Evolutionary conservation across 2,113 vertebrate species (phyloP).

Genomic region (Etia nguti): DNA sequence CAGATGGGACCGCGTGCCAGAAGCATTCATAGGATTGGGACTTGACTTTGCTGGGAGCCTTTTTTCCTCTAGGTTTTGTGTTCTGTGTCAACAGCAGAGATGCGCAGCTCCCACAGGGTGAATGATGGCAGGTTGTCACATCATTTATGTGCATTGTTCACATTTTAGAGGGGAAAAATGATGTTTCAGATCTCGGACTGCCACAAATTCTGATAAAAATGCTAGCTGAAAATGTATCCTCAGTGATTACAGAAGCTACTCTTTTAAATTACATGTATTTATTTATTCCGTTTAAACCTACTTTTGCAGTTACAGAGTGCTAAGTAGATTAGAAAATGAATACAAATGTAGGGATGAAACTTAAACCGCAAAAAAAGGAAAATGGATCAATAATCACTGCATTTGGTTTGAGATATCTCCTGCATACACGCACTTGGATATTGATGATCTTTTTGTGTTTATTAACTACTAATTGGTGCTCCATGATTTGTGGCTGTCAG

Average conservation of each 20-base stretch:
- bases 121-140: conserved; percentile 13
- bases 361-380: background rate
- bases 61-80: background rate
- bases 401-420: background rate
- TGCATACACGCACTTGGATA: background rate
- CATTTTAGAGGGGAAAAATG: background rate
- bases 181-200: background rate
- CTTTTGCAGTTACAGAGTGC: background rate
- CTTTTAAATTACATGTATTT: background rate
- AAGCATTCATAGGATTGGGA: background rate
- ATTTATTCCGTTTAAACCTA: background rate
- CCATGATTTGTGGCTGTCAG: conserved; percentile 41
- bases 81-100: background rate
- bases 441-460: conserved; percentile 47
- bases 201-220: background rate
- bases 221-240: background rate
- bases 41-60: conserved; percentile 19
- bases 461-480: conserved; percentile 57
- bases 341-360: background rate
- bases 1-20: conserved; percentile 46
- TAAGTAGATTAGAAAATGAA: background rate
- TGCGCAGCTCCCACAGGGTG: background rate
- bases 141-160: background rate
- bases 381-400: background rate
- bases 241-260: background rate